phyloP scores from a whole-genome alignment of 2,888 invertebrate genomes.

The Cerceris ruficornis region DNA sequence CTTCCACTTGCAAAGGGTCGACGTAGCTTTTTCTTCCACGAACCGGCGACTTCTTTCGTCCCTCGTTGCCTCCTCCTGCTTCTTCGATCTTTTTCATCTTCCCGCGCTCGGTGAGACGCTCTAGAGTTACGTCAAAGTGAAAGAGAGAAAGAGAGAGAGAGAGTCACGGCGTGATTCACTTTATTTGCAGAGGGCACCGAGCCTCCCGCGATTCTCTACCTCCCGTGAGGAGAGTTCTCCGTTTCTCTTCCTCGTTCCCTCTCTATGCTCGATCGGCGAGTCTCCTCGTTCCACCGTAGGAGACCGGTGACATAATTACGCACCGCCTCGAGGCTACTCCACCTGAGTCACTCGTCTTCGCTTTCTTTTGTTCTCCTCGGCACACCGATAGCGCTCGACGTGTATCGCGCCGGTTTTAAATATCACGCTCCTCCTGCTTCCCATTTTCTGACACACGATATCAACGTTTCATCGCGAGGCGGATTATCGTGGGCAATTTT shows the following conservation, averaged over 20 bases:
- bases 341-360: conserved; percentile 76
- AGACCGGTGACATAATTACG: conserved; percentile 79
- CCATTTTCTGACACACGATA: conserved; percentile 20
- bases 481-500: conserved; percentile 8
- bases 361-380: conserved; percentile 73
- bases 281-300: conserved; percentile 60
- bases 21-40: conserved; percentile 8
- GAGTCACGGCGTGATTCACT: conserved; percentile 73
- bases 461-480: conserved; percentile 38
- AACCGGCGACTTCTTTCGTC: conserved; percentile 33
- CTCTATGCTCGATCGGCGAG: conserved; percentile 40
- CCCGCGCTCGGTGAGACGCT: conserved; percentile 20
- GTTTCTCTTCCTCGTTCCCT: conserved; percentile 27
- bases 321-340: conserved; percentile 72
- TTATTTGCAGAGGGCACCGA: conserved; percentile 66
- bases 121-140: conserved; percentile 41
- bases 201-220: conserved; percentile 17
- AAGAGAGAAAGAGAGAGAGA: conserved; percentile 1
- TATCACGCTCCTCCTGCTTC: conserved; percentile 35
- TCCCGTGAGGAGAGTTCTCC: background rate
- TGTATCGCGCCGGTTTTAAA: conserved; percentile 50
- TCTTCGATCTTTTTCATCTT: conserved; percentile 45
- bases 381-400: conserved; percentile 37
- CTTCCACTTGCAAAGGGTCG: conserved; percentile 31
- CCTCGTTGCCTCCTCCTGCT: conserved; percentile 22